Evolutionary conservation across 2,888 invertebrate species (phyloP).

Genomic region (Pandemis heparana): DNA sequence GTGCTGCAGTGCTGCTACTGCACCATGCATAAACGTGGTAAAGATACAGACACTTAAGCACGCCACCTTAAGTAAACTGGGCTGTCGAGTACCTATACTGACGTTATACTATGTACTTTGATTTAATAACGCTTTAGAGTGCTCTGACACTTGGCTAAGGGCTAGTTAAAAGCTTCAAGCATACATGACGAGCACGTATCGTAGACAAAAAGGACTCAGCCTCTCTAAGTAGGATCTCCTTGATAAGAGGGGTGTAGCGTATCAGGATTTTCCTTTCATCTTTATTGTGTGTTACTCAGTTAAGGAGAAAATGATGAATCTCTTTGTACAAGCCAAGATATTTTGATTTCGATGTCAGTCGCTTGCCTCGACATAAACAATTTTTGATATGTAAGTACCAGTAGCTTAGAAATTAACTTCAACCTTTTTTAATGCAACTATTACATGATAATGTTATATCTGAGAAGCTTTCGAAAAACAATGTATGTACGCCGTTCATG

Average conservation of each 20-base stretch:
- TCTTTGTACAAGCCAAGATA: neutral
- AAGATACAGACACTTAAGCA: slow-evolving; percentile 65
- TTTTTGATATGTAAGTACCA: too few relatives aligned
- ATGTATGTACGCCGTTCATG: too few relatives aligned
- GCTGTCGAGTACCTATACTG: slow-evolving; percentile 35
- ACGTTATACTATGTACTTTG: slow-evolving; percentile 43
- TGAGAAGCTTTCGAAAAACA: too few relatives aligned
- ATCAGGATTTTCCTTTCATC: slow-evolving; percentile 9
- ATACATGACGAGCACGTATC: slow-evolving; percentile 26
- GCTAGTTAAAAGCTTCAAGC: slow-evolving; percentile 27
- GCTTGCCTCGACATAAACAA: too few relatives aligned
- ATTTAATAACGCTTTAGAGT: slow-evolving; percentile 45
- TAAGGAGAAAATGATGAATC: neutral
- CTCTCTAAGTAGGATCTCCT: slow-evolving; percentile 12
- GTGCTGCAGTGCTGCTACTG: slow-evolving; percentile 14
- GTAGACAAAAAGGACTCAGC: slow-evolving; percentile 7
- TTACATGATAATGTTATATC: too few relatives aligned
- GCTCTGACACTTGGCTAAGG: slow-evolving; percentile 21
- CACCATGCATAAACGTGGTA: slow-evolving; percentile 51
- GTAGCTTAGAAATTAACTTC: too few relatives aligned
- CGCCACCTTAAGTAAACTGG: slow-evolving; percentile 49
- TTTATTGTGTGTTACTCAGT: neutral
- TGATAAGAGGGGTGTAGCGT: slow-evolving; percentile 5
- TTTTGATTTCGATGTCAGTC: too few relatives aligned
- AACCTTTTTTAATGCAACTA: too few relatives aligned